Evolutionary conservation across 92 coral and sea anemone species (phyloP), one percentile per base, ranked within the genome.

Genomic region (Virgularia gustaviana): DNA sequence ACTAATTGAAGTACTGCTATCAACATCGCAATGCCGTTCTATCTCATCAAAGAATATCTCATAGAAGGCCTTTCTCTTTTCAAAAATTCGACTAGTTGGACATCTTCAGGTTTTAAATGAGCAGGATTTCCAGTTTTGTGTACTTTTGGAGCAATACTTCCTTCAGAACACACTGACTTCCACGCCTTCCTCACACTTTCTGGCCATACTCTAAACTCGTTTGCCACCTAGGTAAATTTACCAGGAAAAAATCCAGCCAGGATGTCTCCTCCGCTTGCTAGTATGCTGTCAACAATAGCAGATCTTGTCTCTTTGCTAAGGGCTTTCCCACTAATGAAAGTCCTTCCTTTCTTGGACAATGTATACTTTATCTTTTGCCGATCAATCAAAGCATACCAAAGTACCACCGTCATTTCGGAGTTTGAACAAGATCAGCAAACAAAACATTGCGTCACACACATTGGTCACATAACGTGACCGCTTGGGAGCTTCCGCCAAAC

Each of bases 21-120:
- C 80, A 53, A 83, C 37, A 11, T 79, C 84, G 59, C 78, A n/a
- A 30, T 78, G 65, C 29, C 39, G 49, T 11, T 79, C 76, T 3
- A 79, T 23, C 37, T 79, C 52, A 65, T 80, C 72, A 22, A 63
- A 57, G 72, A n/a, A n/a, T 74, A 52, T 25, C 74, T 74, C 15
- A 75, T 67, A 2, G 88, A 63, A 34, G 78, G 70, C 65, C 49
- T 67, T 68, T 79, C 68, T 36, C 76, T 52, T 75, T 84, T 80
- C 5, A 84, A 71, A 12, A 66, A 62, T 63, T 84, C 88, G 25
- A 84, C 71, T 20, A 73, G 65, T 53, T 85, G 63, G 22, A 75
- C 47, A 53, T 60, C 82, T 58, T 78, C 88, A 13, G 31, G 49
- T 28, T 76, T 71, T n/a, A 83, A 67, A 43, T 44, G 67, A 58